Evolutionary conservation across 2,797 vertebrate species (phyloP).

Genomic region (Cossypha heuglini): DNA sequence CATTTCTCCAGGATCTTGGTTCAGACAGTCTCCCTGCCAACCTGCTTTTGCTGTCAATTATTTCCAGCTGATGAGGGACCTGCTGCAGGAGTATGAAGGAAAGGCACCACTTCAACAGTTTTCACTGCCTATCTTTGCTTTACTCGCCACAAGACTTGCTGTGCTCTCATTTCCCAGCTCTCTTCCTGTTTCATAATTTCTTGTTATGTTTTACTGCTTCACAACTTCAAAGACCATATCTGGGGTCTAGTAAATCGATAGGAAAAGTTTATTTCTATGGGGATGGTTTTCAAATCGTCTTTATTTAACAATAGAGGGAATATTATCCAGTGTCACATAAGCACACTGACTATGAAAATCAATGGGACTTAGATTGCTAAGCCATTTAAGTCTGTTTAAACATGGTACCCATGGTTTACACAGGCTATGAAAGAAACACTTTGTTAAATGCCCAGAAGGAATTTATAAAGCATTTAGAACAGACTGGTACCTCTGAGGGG

Average conservation of each 20-base stretch:
- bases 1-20: neutral
- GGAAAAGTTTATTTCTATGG: constrained; percentile 34
- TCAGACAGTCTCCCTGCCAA: neutral
- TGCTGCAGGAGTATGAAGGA: rapidly evolving
- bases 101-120: neutral
- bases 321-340: neutral
- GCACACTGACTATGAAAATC: constrained; percentile 28
- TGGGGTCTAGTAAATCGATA: neutral
- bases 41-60: neutral
- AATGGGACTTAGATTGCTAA: constrained; percentile 17
- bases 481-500: constrained; percentile 28
- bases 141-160: neutral
- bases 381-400: constrained; percentile 35
- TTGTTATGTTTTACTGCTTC: neutral
- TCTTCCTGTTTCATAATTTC: neutral
- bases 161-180: neutral
- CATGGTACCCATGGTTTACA: neutral
- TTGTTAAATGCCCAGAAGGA: constrained; percentile 26
- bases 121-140: neutral
- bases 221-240: neutral
- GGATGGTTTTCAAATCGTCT: neutral
- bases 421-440: neutral
- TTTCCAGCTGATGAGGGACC: neutral
- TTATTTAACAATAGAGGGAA: constrained; percentile 17
- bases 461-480: constrained; percentile 24